Percentiles rank a stretch among this genome's conserved stretches.
Evolutionary conservation across 2,797 vertebrate species (phyloP).

Genomic region (Bovichtus diacanthus): DNA sequence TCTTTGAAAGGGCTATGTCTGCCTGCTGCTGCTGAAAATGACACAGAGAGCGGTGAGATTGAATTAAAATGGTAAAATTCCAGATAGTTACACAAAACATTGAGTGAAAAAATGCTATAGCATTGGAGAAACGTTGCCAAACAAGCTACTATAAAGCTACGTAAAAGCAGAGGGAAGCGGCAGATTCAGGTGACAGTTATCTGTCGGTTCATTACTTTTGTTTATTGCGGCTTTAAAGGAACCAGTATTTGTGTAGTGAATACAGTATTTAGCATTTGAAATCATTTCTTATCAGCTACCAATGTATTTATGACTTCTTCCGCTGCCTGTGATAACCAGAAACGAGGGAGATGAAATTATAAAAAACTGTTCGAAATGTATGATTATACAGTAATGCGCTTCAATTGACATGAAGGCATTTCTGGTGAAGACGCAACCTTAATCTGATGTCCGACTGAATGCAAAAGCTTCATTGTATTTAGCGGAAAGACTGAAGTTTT

Average conservation of each 20-base stretch:
- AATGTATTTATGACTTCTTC: background rate
- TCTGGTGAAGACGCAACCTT: background rate
- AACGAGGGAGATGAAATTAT: background rate
- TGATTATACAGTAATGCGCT: background rate
- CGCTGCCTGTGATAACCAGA: background rate
- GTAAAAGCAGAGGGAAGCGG: background rate
- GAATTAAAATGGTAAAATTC: no score
- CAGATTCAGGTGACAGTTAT: background rate
- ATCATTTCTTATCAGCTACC: background rate
- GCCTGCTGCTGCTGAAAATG: no score
- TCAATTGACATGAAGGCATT: conserved; percentile 10
- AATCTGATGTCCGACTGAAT: conserved; percentile 7
- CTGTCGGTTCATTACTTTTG: background rate
- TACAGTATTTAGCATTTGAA: background rate
- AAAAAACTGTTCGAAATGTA: background rate
- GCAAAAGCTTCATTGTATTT: conserved; percentile 12
- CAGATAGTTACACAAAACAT: no score
- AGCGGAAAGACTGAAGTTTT: background rate
- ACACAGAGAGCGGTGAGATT: no score
- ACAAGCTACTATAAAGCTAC: background rate
- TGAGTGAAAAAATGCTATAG: no score
- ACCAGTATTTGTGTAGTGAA: background rate
- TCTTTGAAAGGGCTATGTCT: no score
- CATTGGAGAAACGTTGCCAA: no score
- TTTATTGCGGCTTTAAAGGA: background rate